phyloP scores from a whole-genome alignment of 2,888 invertebrate genomes.

The Alloplasta piceator region DNA sequence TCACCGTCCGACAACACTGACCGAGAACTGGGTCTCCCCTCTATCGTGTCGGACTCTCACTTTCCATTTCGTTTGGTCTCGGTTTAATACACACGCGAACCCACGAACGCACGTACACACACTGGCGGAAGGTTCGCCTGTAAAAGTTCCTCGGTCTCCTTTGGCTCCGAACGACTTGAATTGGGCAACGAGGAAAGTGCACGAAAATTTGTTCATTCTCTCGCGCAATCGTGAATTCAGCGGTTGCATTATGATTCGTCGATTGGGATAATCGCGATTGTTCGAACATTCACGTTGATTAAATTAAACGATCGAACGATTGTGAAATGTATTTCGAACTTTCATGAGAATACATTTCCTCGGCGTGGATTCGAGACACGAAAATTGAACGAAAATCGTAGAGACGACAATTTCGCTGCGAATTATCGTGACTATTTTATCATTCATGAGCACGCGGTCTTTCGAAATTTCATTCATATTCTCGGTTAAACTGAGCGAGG shows the following conservation, averaged over 20 bases:
- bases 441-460: neutral
- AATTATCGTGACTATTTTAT: neutral
- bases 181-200: conserved; percentile 1
- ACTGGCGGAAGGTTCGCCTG: neutral
- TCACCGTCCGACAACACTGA: conserved; percentile 55
- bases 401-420: neutral
- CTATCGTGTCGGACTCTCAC: conserved; percentile 44
- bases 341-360: no score
- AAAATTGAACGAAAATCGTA: neutral
- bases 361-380: no score
- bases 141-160: neutral
- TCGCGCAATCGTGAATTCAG: no score
- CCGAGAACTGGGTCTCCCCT: conserved; percentile 62
- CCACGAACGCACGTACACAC: neutral
- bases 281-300: no score
- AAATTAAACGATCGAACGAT: no score
- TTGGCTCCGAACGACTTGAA: neutral
- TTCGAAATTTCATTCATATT: conserved; percentile 2
- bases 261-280: no score
- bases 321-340: no score
- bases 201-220: conserved; percentile 20
- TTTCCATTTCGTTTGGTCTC: conserved; percentile 62
- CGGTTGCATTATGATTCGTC: no score
- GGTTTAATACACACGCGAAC: conserved; percentile 49
- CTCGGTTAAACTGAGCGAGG: no score